phyloP scores from a whole-genome alignment of 2,113 vertebrate species.

The Xerus inauris region DNA sequence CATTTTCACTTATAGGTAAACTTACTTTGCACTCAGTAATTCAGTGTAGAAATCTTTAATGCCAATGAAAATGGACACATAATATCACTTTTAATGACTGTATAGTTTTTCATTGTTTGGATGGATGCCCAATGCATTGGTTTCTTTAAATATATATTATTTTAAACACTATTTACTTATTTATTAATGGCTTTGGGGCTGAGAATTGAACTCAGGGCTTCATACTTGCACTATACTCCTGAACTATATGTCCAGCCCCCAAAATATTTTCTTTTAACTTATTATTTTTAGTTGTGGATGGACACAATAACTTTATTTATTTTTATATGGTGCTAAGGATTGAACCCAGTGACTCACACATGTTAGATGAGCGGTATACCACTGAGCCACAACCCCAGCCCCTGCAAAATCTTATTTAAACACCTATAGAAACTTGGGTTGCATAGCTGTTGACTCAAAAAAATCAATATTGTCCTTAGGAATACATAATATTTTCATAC shows the following conservation, averaged over 20 bases:
- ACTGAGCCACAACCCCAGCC: accelerated
- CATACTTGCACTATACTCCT: not conserved
- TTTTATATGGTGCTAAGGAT: too few species aligned
- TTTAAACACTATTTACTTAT: not conserved
- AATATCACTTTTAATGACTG: not conserved
- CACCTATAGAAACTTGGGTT: not conserved
- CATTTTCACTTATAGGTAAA: not conserved
- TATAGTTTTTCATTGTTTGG: not conserved
- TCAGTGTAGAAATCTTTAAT: not conserved
- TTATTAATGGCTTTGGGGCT: not conserved
- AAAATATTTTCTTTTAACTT: not conserved
- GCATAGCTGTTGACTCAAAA: not conserved
- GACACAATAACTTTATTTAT: too few species aligned
- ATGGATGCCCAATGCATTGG: not conserved
- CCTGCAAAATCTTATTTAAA: not conserved
- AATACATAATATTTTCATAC: not conserved
- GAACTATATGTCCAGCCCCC: accelerated
- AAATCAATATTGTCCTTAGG: not conserved
- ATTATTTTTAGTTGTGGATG: too few species aligned
- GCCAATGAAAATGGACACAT: not conserved
- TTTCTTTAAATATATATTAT: not conserved
- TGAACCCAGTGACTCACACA: too few species aligned
- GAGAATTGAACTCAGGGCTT: not conserved
- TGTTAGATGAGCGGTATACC: too few species aligned
- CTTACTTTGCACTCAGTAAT: not conserved